Conservation (phyloP, 2,113 vertebrate genomes). For the Sander lucioperca region DNA sequence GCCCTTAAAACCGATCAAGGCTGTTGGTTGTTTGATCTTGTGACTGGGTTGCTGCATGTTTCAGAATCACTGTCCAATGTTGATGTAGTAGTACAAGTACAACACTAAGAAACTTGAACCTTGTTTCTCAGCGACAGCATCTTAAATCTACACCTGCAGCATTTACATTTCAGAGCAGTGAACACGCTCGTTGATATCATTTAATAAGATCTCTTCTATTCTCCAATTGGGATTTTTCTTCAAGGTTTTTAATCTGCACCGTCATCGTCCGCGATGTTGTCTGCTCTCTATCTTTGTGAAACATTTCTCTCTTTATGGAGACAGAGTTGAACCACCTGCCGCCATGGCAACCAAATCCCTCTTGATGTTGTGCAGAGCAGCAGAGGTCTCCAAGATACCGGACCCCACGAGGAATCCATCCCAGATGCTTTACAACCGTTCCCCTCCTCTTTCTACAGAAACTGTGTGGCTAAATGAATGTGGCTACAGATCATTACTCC, state of each 20-base stretch:
- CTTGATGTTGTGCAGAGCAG: slow-evolving; percentile 44
- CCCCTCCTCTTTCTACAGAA: not conserved
- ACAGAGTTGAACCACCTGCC: slow-evolving; percentile 50
- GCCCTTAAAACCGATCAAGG: slow-evolving; percentile 34
- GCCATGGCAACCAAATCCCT: slow-evolving; percentile 69
- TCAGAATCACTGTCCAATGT: slow-evolving; percentile 1
- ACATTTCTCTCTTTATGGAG: slow-evolving; percentile 39
- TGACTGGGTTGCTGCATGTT: slow-evolving; percentile 22
- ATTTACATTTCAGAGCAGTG: slow-evolving; percentile 20
- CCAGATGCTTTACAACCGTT: slow-evolving; percentile 42
- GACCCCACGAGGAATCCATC: slow-evolving; percentile 54
- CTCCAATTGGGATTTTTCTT: slow-evolving; percentile 7
- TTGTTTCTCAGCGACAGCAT: not conserved
- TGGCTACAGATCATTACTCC: slow-evolving; percentile 39
- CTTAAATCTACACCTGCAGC: slow-evolving; percentile 22
- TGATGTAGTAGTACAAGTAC: not conserved
- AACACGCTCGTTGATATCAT: not conserved
- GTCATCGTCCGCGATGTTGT: not conserved
- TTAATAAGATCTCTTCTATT: slow-evolving; percentile 42
- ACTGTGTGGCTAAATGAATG: not conserved
- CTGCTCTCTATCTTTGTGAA: slow-evolving; percentile 19
- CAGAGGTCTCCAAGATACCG: slow-evolving; percentile 62
- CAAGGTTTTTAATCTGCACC: slow-evolving; percentile 8
- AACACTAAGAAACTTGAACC: slow-evolving; percentile 10
- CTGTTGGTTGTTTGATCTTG: slow-evolving; percentile 27